Conservation (phyloP, 2,113 vertebrate genomes). For the Azemiops feae region DNA sequence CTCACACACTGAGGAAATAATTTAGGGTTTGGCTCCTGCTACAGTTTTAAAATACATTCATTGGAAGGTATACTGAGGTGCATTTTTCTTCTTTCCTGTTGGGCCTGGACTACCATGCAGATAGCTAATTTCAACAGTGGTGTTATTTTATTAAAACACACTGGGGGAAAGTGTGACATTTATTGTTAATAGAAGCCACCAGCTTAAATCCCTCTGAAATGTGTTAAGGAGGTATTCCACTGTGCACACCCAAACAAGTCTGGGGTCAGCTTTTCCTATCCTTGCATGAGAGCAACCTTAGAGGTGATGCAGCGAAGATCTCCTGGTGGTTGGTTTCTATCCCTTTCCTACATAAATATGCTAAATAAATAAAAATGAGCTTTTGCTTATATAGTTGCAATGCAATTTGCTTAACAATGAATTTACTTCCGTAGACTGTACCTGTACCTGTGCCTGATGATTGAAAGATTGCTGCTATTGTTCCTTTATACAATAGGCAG, state of each 20-base stretch:
- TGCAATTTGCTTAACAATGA: not conserved
- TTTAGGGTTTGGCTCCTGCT: slow-evolving; percentile 22
- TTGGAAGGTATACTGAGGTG: not conserved
- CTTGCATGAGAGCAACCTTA: slow-evolving; percentile 6
- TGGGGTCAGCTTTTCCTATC: slow-evolving; percentile 15
- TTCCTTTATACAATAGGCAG: not conserved
- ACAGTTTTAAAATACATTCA: slow-evolving; percentile 18
- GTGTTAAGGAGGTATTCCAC: not conserved
- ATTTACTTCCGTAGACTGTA: not conserved
- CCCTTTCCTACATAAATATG: not conserved
- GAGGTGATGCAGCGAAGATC: not conserved
- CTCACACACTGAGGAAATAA: not conserved
- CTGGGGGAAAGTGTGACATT: slow-evolving; percentile 14
- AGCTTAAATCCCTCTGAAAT: slow-evolving; percentile 2
- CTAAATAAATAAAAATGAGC: not conserved
- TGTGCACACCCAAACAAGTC: slow-evolving; percentile 15
- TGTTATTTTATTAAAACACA: slow-evolving; percentile 33
- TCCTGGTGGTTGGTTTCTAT: no score
- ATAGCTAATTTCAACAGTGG: slow-evolving; percentile 46
- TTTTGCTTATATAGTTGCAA: not conserved
- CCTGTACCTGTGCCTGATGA: not conserved
- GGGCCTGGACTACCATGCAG: slow-evolving; percentile 38
- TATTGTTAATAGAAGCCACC: slow-evolving; percentile 6
- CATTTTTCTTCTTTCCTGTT: not conserved
- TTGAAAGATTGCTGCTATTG: not conserved